These are phyloP conservation scores for Lasiommata megera DNA, from an alignment of 2,888 invertebrate species.

Conservation along the genomic window DNA sequence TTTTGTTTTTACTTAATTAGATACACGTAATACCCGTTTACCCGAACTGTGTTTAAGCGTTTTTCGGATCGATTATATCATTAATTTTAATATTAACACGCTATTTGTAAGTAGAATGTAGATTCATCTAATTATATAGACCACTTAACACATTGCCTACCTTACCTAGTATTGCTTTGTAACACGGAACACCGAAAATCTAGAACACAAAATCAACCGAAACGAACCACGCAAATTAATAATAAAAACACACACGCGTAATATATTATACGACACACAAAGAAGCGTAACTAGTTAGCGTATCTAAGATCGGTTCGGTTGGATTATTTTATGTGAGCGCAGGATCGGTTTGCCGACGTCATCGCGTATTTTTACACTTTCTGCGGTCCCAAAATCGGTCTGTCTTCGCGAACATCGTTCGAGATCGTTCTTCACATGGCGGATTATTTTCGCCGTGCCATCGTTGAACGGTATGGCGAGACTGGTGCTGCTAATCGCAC, in stretches of 20 bases:
- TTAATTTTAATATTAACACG: too few relatives aligned
- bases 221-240: conserved; percentile 54
- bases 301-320: conserved; percentile 39
- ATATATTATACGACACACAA: conserved; percentile 57
- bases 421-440: conserved; percentile 41
- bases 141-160: conserved; percentile 30
- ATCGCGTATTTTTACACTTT: conserved; percentile 60
- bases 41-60: conserved; percentile 41
- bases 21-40: conserved; percentile 51
- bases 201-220: conserved; percentile 32
- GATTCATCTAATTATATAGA: conserved; percentile 31
- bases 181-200: conserved; percentile 35
- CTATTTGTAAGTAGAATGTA: background rate
- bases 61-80: background rate
- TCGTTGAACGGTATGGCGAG: conserved; percentile 25
- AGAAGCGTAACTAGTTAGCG: conserved; percentile 62
- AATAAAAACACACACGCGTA: conserved; percentile 44
- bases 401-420: conserved; percentile 64
- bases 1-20: conserved; percentile 25
- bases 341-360: conserved; percentile 52
- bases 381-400: conserved; percentile 70
- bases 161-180: conserved; percentile 60
- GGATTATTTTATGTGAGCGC: conserved; percentile 62
- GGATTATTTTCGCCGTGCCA: conserved; percentile 37
- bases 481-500: background rate